phyloP scores from a whole-genome alignment of 2,797 vertebrate species.

The Hemibagrus guttatus region DNA sequence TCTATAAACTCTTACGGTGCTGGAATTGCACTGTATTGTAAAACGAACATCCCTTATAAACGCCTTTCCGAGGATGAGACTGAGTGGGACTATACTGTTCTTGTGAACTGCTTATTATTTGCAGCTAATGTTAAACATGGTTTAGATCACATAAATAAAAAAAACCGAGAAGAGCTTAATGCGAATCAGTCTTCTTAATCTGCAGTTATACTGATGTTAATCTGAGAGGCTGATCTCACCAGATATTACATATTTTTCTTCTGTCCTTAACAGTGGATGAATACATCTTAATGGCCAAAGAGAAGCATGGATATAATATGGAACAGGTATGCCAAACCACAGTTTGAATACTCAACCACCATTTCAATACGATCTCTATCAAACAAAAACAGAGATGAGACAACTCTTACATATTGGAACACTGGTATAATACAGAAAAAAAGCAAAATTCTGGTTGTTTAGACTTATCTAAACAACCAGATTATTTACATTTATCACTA shows the following conservation, averaged over 20 bases:
- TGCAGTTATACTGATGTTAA: not conserved
- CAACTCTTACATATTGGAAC: not conserved
- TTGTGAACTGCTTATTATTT: not conserved
- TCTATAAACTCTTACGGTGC: not conserved
- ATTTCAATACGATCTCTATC: not conserved
- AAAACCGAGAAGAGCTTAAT: not conserved
- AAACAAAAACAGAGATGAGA: too few relatives aligned
- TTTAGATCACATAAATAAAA: not conserved
- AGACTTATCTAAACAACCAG: too few relatives aligned
- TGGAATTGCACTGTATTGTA: not conserved
- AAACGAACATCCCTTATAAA: not conserved
- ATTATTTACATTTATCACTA: not conserved
- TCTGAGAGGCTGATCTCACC: not conserved
- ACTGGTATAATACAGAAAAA: not conserved
- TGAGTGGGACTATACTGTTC: not conserved
- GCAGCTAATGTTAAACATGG: not conserved
- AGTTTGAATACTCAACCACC: not conserved
- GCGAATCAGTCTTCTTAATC: not conserved
- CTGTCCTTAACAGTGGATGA: constrained; percentile 81
- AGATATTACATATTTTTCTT: not conserved
- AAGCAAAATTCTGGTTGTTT: not conserved
- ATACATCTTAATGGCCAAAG: constrained; percentile 92
- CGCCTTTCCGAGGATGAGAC: too few relatives aligned
- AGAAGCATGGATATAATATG: constrained; percentile 93
- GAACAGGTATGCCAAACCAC: constrained; percentile 79